A percentile compares a stretch with the other conserved stretches of the same genome.
These are phyloP conservation scores for Marmota flaviventris DNA, from an alignment of 2,113 vertebrate genomes.

Conservation along the genomic window DNA sequence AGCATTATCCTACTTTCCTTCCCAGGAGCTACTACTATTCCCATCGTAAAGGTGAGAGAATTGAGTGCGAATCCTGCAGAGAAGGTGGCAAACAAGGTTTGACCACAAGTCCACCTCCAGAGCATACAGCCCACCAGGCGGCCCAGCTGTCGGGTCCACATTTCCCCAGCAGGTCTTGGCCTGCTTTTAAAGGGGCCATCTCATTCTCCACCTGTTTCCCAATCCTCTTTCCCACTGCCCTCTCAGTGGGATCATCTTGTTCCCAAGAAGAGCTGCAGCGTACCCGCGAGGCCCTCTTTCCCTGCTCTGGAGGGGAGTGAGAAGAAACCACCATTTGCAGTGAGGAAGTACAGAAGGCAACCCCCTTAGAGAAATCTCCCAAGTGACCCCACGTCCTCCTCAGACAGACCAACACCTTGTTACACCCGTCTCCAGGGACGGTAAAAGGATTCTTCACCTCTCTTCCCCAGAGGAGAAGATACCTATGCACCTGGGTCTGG, in stretches of 20 bases:
- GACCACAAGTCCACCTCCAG: fast-evolving
- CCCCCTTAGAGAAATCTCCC: neutral
- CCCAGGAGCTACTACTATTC: fast-evolving
- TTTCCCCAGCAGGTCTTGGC: fast-evolving
- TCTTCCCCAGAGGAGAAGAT: neutral
- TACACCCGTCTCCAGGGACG: neutral
- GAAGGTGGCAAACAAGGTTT: fast-evolving
- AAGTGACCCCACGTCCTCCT: neutral
- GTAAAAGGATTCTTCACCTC: too few species aligned
- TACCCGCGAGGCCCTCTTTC: neutral
- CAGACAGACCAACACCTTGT: neutral
- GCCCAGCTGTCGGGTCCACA: fast-evolving
- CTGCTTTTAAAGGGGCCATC: fast-evolving
- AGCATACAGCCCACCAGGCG: fast-evolving
- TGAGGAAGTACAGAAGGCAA: neutral
- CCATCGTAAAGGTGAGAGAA: neutral
- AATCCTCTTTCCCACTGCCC: fast-evolving
- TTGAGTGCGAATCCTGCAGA: neutral
- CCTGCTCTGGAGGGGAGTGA: fast-evolving
- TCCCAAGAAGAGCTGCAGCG: fast-evolving
- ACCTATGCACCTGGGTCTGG: neutral
- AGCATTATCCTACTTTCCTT: too few species aligned
- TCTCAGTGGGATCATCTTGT: fast-evolving
- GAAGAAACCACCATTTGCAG: fast-evolving
- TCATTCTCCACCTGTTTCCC: fast-evolving